Evolutionary conservation across 2,888 invertebrate species (phyloP), one percentile per base, ranked within the genome.

Genomic region (Antheraea yamamai): DNA sequence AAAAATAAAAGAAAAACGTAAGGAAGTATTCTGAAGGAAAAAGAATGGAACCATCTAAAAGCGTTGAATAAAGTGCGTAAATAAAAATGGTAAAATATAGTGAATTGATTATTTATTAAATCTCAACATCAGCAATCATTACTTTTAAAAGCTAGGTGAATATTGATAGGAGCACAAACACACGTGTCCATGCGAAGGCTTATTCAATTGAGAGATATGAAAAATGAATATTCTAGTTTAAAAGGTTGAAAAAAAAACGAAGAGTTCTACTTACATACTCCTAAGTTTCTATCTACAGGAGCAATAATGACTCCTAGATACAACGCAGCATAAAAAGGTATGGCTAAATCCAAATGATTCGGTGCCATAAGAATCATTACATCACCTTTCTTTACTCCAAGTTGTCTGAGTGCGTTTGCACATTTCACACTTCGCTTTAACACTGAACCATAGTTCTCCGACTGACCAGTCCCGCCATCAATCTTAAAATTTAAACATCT

Each of bases 291-390:
- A 75, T 92, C 92, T 0, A 87, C 76, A 7, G 85, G 85, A 1
- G 90, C 84, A n/a, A 88, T 77, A n/a, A 84, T 81, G 4, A 91
- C 86, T 4, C 95, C 95, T 10, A 94, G 85, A 79, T 89, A 95
- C 4, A 94, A 78, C 0, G 92, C 89, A 1, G 95, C 95, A 70
- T 95, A 90, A 73, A 92, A 88, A 0, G 95, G 95, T 47, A 95
- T 87, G 7, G 85, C 84, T 16, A 91, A 81, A 75, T 95, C 89
- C 7, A 95, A 55, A 58, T 93, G 92, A 77, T 92, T 95, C 0
- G 90, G 89, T 8, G 91, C 92, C 87, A 95, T 95, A 0, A 95
- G 77, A 0, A 90, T 81, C 73, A 95, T 88, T 7, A 95, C 91
- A 78, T 95, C 95, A 0, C 92, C 91, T 3, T 78, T 77, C 73